Conservation (phyloP, 1,140 invertebrate genomes). For the Hyphantria cunea region DNA sequence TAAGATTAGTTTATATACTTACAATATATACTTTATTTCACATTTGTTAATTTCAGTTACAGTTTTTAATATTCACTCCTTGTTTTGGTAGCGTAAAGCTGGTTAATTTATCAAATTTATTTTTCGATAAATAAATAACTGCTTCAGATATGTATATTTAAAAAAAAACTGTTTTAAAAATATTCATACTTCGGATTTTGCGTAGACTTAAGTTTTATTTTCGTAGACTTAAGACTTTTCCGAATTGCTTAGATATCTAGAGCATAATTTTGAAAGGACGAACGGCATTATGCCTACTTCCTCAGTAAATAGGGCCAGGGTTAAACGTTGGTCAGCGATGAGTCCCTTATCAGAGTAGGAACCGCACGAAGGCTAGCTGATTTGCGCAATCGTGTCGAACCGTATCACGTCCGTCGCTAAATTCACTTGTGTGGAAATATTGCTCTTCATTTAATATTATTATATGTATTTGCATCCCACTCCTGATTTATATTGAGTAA, state of each 20-base stretch:
- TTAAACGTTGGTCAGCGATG: conserved; percentile 53
- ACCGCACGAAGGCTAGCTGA: conserved; percentile 66
- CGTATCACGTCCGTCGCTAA: conserved; percentile 62
- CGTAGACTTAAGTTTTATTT: too few relatives aligned
- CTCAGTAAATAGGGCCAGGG: conserved; percentile 74
- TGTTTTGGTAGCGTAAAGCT: too few relatives aligned
- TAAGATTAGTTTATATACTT: not conserved
- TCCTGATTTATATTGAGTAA: not conserved
- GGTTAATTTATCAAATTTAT: too few relatives aligned
- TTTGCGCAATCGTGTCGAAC: conserved; percentile 62
- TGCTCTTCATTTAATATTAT: conserved; percentile 31
- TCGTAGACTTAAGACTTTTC: too few relatives aligned
- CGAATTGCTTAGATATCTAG: too few relatives aligned
- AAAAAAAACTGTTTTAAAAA: too few relatives aligned
- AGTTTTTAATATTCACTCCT: conserved; percentile 2
- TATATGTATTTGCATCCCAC: conserved; percentile 12
- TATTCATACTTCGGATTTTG: too few relatives aligned
- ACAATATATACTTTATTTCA: not conserved
- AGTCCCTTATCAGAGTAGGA: conserved; percentile 64
- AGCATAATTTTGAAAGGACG: conserved; percentile 9
- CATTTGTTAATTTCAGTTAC: not conserved
- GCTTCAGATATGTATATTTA: too few relatives aligned
- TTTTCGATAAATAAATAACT: too few relatives aligned
- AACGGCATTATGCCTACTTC: conserved; percentile 49
- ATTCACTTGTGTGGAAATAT: conserved; percentile 57